Base-by-base conservation (phyloP, 2,113 vertebrate species). In the Peucedramus taeniatus region DNA sequence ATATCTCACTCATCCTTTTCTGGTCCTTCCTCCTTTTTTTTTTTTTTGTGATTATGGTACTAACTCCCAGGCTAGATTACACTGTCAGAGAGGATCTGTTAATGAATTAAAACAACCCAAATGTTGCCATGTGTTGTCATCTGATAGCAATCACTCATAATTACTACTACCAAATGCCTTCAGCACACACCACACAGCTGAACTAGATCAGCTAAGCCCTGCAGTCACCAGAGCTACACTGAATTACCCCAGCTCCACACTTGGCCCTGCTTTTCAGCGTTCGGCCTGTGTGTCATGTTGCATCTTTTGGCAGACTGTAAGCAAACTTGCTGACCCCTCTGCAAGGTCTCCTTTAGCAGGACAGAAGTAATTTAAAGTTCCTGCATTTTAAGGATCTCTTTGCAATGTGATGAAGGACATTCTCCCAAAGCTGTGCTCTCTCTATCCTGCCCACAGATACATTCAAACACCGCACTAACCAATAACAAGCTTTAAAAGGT, bases 331-430 rank as follows among this genome's bases (percentile, higher is more conserved):
- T 91, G 47, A 61, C 8, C 10, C 18, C 54, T 24, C 35, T 30
- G 15, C 15, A 78, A 82, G n/a, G 40, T 60, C 21, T 76, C 10
- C 59, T 76, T 61, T 23, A 57, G 59, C 76, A 83, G 44, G 21
- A 56, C 12, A 80, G 30, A 79, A 72, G 15, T 14, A 39, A 76
- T 51, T 54, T 47, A 56, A 83, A 26, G 11, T 11, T 75, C 15
- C 56, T 66, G 13, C 9, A 40, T 21, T 31, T 37, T 37, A 33
- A 71, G 33, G 14, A 18, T 60, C 31, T 45, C 45, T 71, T 31
- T 68, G 49, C 16, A 51, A 27, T 0, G 2, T 68, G 7, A 6
- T 26, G 24, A 74, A 84, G 23, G 1, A 1, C 7, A 1, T 71
- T 71, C 15, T 45, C 39, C n/a, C 3, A 5, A 61, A 61, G 16